Percentiles rank a stretch among this genome's conserved stretches.
phyloP scores from a whole-genome alignment of 2,888 invertebrate species.

The Lithophane semibrunnea region DNA sequence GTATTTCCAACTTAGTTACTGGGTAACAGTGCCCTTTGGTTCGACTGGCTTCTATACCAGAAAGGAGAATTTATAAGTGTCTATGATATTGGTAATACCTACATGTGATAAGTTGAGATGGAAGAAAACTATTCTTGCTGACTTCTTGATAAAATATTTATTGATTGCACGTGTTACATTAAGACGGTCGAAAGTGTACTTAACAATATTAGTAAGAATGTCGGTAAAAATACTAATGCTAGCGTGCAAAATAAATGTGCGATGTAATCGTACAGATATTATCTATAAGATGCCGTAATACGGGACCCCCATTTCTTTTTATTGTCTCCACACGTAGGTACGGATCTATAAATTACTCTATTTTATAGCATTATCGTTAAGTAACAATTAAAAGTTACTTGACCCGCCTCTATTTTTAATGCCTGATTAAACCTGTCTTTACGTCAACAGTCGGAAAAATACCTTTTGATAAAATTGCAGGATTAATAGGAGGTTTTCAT shows the following conservation, averaged over 20 bases:
- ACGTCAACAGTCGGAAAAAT: constrained; percentile 12
- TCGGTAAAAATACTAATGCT: too few species aligned
- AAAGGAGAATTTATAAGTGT: neutral
- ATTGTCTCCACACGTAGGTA: constrained; percentile 30
- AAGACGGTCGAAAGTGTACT: too few species aligned
- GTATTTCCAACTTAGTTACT: neutral
- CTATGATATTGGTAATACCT: too few species aligned
- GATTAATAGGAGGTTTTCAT: too few species aligned
- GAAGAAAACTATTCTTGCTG: too few species aligned
- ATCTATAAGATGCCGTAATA: constrained; percentile 58
- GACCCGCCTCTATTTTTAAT: constrained; percentile 68
- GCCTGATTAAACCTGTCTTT: constrained; percentile 31
- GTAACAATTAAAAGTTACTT: constrained; percentile 68
- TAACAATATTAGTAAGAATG: too few species aligned
- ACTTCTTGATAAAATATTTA: too few species aligned
- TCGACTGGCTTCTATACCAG: too few species aligned
- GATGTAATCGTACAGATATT: neutral
- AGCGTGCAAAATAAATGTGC: too few species aligned
- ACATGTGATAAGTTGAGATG: too few species aligned
- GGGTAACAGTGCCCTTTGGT: neutral
- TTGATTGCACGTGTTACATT: too few species aligned
- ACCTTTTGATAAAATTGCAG: neutral
- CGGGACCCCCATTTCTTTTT: constrained; percentile 74
- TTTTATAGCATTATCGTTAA: constrained; percentile 52
- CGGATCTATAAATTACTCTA: constrained; percentile 61